A percentile compares a stretch with the other conserved stretches of the same genome.
Evolutionary conservation across 2,113 vertebrate genomes (phyloP).

Genomic region (Perca schrenkii): DNA sequence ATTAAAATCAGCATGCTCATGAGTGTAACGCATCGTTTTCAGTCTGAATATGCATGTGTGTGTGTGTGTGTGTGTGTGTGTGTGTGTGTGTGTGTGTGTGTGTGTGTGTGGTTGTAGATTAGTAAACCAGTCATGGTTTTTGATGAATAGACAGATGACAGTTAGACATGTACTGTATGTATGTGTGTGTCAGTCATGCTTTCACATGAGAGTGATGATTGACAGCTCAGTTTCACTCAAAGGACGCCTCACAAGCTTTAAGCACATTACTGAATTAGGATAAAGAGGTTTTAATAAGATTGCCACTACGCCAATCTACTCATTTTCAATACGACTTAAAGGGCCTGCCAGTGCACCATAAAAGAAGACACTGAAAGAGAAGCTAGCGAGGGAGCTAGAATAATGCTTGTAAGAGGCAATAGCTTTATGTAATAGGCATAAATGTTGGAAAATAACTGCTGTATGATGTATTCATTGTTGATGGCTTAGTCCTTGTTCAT

Average conservation of each 20-base stretch:
- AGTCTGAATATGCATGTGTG: neutral
- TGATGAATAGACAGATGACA: slow-evolving; percentile 42
- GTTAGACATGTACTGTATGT: slow-evolving; percentile 10
- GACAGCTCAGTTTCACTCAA: slow-evolving; percentile 49
- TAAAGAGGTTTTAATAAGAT: slow-evolving; percentile 64
- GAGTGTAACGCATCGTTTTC: neutral
- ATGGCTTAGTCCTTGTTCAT: neutral
- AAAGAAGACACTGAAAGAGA: slow-evolving; percentile 21
- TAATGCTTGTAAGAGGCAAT: too few relatives aligned
- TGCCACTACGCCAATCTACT: slow-evolving; percentile 52
- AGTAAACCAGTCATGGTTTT: neutral
- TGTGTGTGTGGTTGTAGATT: neutral
- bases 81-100: neutral
- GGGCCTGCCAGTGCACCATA: slow-evolving; percentile 20
- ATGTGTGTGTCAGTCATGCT: slow-evolving; percentile 51
- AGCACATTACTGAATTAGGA: slow-evolving; percentile 69
- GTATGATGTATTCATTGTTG: neutral
- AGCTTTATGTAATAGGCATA: neutral
- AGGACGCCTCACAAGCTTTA: slow-evolving; percentile 49
- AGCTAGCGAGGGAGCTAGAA: neutral
- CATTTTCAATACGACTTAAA: slow-evolving; percentile 36
- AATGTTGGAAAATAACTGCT: neutral
- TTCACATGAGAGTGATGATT: slow-evolving; percentile 46
- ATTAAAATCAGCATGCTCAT: neutral
- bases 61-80: neutral